Evolutionary conservation across 2,797 vertebrate species (phyloP), one percentile per base, ranked within the genome.

Genomic region (Phrynocephalus guinanensis): DNA sequence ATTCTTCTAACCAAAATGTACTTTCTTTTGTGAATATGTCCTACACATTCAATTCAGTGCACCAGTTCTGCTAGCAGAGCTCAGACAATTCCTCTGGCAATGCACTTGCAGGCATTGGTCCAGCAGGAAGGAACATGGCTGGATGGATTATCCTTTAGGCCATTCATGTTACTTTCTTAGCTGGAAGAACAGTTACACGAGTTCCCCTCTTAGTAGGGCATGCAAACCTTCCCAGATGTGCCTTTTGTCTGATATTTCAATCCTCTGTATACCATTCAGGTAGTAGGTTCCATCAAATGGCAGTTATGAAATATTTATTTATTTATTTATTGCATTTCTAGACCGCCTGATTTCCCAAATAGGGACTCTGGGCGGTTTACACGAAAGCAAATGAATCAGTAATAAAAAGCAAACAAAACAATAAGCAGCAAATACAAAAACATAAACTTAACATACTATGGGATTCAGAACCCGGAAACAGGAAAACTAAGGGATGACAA

Each of bases 161-260:
- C 82, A 52, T 7, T 0, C 28, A 22, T 79, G 26, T 16, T 77
- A 79, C 0, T 10, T 67, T 88, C 87, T 90, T 71, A 79, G 28
- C 30, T 79, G 6, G 63, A 48, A 66, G 0, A 33, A 76, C 85
- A 78, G 3, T 0, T 0, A 6, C 68, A 3, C 1, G 89, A 66
- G 9, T 71, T 48, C 33, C 20, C 72, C 38, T 44, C 18, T 75
- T 9, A 8, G 33, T 33, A 28, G 68, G 13, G 1, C 3, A 2
- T 0, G 0, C 0, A 9, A 78, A 22, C 38, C 50, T 20, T 44
- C 52, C 44, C 1, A 73, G 0, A 3, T 89, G 18, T 79, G 10
- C 20, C 0, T 56, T 5, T 2, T 76, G n/a, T 70, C 26, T 48
- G 3, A 50, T 30, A 30, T 6, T 56, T 20, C 33, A 73, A 44